Percentiles rank a stretch among this genome's conserved stretches.
These are phyloP conservation scores for Eurystomus gularis DNA, from an alignment of 2,113 vertebrate species.

Conservation along the genomic window DNA sequence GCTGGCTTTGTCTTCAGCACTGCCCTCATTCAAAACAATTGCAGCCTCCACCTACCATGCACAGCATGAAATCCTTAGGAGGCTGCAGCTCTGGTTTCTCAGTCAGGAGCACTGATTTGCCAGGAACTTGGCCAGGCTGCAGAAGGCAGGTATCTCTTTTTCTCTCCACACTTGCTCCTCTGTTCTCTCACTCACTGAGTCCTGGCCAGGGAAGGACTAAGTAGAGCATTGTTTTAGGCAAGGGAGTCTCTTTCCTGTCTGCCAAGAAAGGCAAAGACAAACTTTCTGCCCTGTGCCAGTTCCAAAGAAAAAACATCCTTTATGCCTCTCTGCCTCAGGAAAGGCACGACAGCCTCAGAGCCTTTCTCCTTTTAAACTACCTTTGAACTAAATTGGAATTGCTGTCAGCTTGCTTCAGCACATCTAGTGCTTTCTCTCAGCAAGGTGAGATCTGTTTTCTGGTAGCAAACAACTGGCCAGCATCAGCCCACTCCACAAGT, in stretches of 20 bases:
- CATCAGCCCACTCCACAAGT: not conserved
- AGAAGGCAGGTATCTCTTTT: not conserved
- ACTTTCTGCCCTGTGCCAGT: not conserved
- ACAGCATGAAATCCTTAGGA: not conserved
- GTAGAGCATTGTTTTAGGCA: not conserved
- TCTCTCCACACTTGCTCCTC: not conserved
- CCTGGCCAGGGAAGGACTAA: not conserved
- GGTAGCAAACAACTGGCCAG: not conserved
- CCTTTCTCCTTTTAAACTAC: not conserved
- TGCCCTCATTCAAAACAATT: not conserved
- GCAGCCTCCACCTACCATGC: not conserved
- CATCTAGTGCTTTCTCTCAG: not conserved
- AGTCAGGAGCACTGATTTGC: not conserved
- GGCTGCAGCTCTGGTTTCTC: not conserved
- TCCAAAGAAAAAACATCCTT: not conserved
- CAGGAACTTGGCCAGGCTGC: not conserved
- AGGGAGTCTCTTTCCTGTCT: not conserved
- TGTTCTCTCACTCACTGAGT: not conserved
- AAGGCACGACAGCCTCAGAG: not conserved
- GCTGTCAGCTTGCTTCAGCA: not conserved
- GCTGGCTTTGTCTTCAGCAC: not conserved
- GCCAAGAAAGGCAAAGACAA: not conserved
- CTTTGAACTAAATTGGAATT: not conserved
- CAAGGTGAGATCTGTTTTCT: not conserved
- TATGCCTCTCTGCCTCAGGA: not conserved